Conservation (phyloP, 2,113 vertebrate genomes). For the Fulica atra region DNA sequence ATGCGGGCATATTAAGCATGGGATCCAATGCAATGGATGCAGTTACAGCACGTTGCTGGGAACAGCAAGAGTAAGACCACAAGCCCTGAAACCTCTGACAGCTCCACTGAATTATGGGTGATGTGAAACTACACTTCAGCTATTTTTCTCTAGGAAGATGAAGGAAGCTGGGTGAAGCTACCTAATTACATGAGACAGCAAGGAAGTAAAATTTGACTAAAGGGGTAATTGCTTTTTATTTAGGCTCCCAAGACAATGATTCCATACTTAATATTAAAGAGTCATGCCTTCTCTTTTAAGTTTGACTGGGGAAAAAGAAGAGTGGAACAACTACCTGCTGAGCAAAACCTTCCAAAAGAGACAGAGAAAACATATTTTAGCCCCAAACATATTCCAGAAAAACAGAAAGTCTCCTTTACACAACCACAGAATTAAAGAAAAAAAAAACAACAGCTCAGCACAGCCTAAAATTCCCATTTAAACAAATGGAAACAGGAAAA, state of each 20-base stretch:
- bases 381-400: not conserved
- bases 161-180: not conserved
- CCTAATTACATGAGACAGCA: conserved; percentile 11
- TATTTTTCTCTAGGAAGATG: not conserved
- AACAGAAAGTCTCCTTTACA: not conserved
- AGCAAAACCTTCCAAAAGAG: not conserved
- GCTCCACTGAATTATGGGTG: not conserved
- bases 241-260: not conserved
- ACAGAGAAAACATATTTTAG: not conserved
- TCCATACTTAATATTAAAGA: not conserved
- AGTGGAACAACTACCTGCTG: not conserved
- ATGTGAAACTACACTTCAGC: not conserved
- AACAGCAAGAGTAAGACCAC: not conserved
- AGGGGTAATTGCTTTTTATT: conserved; percentile 21
- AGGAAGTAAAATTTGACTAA: conserved; percentile 20
- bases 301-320: not conserved
- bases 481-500: not conserved
- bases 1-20: not conserved
- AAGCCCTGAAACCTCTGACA: not conserved
- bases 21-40: not conserved
- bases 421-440: not conserved
- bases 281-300: conserved; percentile 1
- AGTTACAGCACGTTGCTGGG: not conserved
- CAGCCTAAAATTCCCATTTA: not conserved
- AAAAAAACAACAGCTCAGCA: not conserved